phyloP scores from a whole-genome alignment of 2,113 vertebrate species.

The Pteropus alecto region DNA sequence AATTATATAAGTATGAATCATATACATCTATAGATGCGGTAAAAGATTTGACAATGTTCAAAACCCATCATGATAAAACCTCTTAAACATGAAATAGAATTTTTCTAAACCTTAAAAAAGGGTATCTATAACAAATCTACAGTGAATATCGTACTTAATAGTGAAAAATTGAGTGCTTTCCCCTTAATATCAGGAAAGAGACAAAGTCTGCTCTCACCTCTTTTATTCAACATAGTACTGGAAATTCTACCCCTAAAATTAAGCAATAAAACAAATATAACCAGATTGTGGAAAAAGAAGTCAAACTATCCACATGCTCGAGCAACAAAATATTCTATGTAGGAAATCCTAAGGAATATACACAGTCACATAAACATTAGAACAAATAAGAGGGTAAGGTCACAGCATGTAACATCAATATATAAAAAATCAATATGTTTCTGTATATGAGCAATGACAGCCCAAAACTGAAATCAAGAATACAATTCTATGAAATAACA shows the following conservation, averaged over 20 bases:
- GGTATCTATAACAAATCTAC: no score
- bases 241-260: not conserved
- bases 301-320: not conserved
- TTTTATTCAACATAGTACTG: not conserved
- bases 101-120: not conserved
- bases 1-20: not conserved
- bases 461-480: not conserved
- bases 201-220: not conserved
- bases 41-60: no score
- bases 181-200: not conserved
- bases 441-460: not conserved
- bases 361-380: not conserved
- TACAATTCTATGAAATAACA: not conserved
- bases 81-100: not conserved
- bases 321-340: not conserved
- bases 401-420: not conserved
- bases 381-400: not conserved
- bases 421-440: not conserved
- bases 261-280: not conserved
- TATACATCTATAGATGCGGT: not conserved
- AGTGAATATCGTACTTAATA: no score
- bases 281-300: not conserved
- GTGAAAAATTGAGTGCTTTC: not conserved
- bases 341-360: not conserved
- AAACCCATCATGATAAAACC: not conserved